These are phyloP conservation scores for Ornithoptera alexandrae DNA, from an alignment of 2,888 invertebrate genomes.

Conservation along the genomic window DNA sequence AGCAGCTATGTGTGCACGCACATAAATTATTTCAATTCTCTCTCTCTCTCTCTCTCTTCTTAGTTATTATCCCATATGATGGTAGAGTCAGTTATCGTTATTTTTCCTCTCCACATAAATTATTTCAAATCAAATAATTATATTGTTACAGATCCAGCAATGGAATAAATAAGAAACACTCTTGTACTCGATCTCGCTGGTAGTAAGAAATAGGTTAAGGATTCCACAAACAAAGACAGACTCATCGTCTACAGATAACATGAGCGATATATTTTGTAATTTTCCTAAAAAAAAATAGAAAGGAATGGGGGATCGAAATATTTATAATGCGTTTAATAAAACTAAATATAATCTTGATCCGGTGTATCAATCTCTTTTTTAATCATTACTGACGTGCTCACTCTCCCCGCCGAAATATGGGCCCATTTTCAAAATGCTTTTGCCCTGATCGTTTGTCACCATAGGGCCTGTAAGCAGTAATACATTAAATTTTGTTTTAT, in stretches of 20 bases:
- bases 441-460: no score
- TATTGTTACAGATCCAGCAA: conserved; percentile 21
- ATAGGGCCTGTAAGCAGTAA: no score
- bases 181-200: conserved; percentile 1
- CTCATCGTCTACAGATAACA: not conserved
- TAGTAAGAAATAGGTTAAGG: not conserved
- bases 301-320: not conserved
- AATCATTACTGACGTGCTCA: no score
- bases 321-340: no score
- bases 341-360: no score
- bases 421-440: no score
- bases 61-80: no score
- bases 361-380: no score
- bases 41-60: no score
- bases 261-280: not conserved
- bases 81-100: no score
- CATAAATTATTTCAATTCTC: not conserved
- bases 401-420: no score
- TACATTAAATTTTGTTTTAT: no score
- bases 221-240: conserved; percentile 1
- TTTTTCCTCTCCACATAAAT: not conserved
- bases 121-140: not conserved
- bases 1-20: not conserved
- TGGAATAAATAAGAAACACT: conserved; percentile 16
- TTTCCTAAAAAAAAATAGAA: not conserved